Evolutionary conservation across 1,140 invertebrate genomes (phyloP).

Genomic region (Lasioglossum baleicum): DNA sequence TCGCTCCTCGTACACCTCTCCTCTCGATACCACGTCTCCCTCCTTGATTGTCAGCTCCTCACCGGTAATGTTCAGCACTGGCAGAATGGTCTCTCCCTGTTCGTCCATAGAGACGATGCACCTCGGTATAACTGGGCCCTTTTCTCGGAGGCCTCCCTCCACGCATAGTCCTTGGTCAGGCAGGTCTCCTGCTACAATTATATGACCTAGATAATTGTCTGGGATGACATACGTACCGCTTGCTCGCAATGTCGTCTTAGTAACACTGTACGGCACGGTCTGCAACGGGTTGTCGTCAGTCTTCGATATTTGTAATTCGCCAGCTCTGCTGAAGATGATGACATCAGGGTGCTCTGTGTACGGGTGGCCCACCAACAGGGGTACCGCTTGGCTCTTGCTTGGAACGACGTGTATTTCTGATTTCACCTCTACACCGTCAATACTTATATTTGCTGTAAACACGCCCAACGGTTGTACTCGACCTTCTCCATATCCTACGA

Average conservation of each 20-base stretch:
- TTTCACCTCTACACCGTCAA: slow-evolving; percentile 16
- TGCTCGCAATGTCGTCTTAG: too few species aligned
- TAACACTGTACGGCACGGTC: too few species aligned
- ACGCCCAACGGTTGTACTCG: slow-evolving; percentile 24
- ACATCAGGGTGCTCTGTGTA: slow-evolving; percentile 53
- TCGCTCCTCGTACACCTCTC: too few species aligned
- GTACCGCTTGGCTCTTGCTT: slow-evolving; percentile 28
- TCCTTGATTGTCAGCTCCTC: too few species aligned
- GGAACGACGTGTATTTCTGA: slow-evolving; percentile 38
- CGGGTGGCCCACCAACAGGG: slow-evolving; percentile 45
- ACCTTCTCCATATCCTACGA: slow-evolving; percentile 19
- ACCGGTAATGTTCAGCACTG: neutral
- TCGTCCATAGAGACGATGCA: neutral
- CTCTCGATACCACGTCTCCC: too few species aligned
- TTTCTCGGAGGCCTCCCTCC: neutral
- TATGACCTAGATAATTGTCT: neutral
- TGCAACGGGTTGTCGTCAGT: too few species aligned
- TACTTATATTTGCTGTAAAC: slow-evolving; percentile 6
- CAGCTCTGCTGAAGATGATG: slow-evolving; percentile 20
- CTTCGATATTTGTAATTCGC: neutral
- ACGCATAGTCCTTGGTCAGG: neutral
- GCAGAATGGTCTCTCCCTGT: neutral
- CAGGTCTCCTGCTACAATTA: neutral
- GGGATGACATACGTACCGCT: neutral
- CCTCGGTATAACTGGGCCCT: neutral